These are phyloP conservation scores for Drosophila paucipuncta DNA, from an alignment of 2,888 invertebrate species.

Conservation along the genomic window DNA sequence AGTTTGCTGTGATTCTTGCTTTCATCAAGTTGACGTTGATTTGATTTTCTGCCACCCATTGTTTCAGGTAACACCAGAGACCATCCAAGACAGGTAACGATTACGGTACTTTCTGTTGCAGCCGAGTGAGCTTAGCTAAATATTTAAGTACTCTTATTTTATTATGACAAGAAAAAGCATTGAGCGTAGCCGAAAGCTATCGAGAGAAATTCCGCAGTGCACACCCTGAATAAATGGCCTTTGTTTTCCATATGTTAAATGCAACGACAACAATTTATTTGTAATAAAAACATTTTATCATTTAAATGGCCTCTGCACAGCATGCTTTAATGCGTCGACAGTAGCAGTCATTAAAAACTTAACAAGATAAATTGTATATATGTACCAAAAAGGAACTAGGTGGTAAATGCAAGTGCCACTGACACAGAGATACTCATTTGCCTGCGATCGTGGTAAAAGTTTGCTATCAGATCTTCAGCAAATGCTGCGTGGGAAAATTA, in stretches of 20 bases:
- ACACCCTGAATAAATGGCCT: slow-evolving; percentile 29
- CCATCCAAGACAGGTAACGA: slow-evolving; percentile 20
- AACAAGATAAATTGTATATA: slow-evolving; percentile 33
- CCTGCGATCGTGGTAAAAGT: neutral
- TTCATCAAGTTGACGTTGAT: slow-evolving; percentile 40
- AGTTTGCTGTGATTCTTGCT: slow-evolving; percentile 47
- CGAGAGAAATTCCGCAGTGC: slow-evolving; percentile 34
- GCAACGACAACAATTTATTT: slow-evolving; percentile 37
- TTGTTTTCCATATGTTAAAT: slow-evolving; percentile 46
- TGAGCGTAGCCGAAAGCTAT: slow-evolving; percentile 32
- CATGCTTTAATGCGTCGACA: slow-evolving; percentile 42
- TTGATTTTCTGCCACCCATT: slow-evolving; percentile 55
- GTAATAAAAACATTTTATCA: slow-evolving; percentile 34
- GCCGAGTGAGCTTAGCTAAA: slow-evolving; percentile 58
- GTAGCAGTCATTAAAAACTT: slow-evolving; percentile 30
- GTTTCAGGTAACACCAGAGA: slow-evolving; percentile 43
- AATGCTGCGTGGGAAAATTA: neutral
- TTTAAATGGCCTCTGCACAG: slow-evolving; percentile 33
- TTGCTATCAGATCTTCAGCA: neutral
- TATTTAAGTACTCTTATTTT: slow-evolving; percentile 46
- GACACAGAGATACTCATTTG: slow-evolving; percentile 18
- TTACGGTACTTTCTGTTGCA: slow-evolving; percentile 67
- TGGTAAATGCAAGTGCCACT: neutral
- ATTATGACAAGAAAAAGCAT: slow-evolving; percentile 44
- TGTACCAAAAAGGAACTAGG: slow-evolving; percentile 5